These are phyloP conservation scores for Pleuronectes platessa DNA, from an alignment of 2,113 vertebrate genomes.

Conservation along the genomic window DNA sequence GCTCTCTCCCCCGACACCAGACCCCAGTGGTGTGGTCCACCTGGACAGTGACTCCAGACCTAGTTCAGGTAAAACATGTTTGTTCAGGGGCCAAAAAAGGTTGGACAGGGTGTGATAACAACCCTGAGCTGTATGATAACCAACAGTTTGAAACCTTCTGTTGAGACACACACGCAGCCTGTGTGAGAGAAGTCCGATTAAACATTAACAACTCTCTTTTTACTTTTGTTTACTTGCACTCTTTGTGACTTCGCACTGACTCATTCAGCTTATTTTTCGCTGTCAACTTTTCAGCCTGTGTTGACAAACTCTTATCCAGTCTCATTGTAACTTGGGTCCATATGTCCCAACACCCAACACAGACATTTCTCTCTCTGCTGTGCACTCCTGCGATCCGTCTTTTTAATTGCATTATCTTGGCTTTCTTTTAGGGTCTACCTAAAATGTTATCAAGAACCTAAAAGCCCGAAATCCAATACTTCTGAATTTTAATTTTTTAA, in stretches of 20 bases:
- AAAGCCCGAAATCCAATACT: no score
- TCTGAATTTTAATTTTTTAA: no score
- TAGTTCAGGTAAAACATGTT: constrained; percentile 80
- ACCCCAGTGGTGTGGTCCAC: constrained; percentile 58
- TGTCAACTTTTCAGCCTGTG: constrained; percentile 25
- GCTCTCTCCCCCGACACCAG: constrained; percentile 79
- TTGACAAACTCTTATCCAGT: constrained; percentile 49
- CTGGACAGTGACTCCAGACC: constrained; percentile 83
- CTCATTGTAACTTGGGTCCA: constrained; percentile 25
- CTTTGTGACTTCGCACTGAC: constrained; percentile 43
- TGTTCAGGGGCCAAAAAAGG: neutral
- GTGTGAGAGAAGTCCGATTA: constrained; percentile 53
- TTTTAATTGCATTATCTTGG: neutral
- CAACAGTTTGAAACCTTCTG: constrained; percentile 34
- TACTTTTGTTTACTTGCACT: constrained; percentile 55
- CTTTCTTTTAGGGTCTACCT: neutral
- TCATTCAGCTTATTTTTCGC: constrained; percentile 32
- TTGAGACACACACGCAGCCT: constrained; percentile 34
- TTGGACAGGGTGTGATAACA: neutral
- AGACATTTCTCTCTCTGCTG: constrained; percentile 18
- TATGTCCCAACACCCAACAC: constrained; percentile 13
- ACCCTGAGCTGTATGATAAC: constrained; percentile 22
- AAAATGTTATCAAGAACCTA: neutral
- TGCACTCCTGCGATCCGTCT: neutral
- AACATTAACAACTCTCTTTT: constrained; percentile 70